Evolutionary conservation across 2,888 invertebrate genomes (phyloP), one percentile per base, ranked within the genome.

Genomic region (Cheilosia impressa): DNA sequence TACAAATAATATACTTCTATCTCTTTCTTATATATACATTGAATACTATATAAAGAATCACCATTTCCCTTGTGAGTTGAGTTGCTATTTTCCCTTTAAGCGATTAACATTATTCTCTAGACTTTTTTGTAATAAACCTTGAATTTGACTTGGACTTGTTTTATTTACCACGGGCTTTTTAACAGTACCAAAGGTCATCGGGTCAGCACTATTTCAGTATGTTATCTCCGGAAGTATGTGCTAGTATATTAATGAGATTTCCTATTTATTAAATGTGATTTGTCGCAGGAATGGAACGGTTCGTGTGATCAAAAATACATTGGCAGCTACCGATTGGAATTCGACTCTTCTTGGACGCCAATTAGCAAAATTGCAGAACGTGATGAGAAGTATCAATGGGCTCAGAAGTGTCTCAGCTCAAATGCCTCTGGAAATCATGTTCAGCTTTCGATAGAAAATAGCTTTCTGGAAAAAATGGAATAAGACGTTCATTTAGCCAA

Each of bases 171-270:
- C n/a, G n/a, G n/a, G n/a, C n/a, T n/a, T n/a, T n/a, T n/a, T n/a
- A n/a, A n/a, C n/a, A n/a, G n/a, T n/a, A 96, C 90, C 91, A 94
- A 89, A 92, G 94, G 89, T 89, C 93, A 57, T 94, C 94, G 3
- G 96, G 95, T 6, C 95, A 95, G 90, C 92, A 92, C 83, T 96
- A 96, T 91, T 95, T 96, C 88, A 96, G 96, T 57, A 95, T 96
- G 93, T 90, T 96, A 27, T 95, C 95, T 62, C 96, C 96, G 38
- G 92, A 95, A 92, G 96, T 95, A 91, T 90, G 89, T 77, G 38
- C 75, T 31, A 7, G 6, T 45, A 41, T n/a, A 27, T 19, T 15
- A 43, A n/a, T 19, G 9, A 38, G 19, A 34, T 31, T 31, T 4
- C 10, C 27, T 10, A 4, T 41, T 31, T 27, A 9, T 0, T 55